phyloP scores from a whole-genome alignment of 2,797 vertebrate species.

The Iguana delicatissima region DNA sequence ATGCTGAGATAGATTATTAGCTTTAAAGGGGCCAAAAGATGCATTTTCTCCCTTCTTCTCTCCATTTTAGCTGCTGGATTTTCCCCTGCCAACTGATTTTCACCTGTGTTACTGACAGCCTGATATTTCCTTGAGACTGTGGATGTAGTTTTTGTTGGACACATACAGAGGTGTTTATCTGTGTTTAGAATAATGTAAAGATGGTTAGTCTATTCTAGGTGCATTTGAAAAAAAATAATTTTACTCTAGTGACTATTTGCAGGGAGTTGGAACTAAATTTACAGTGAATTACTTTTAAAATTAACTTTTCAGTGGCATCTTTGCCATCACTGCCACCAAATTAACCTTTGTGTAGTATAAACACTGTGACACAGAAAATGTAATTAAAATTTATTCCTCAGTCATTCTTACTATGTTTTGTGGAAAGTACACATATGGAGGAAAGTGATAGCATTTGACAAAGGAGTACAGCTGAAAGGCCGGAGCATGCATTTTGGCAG shows the following conservation, averaged over 20 bases:
- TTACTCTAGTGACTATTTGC: too few relatives aligned
- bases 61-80: too few relatives aligned
- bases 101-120: neutral
- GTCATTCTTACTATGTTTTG: neutral
- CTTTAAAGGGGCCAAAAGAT: too few relatives aligned
- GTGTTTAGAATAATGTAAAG: too few relatives aligned
- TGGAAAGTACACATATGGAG: neutral
- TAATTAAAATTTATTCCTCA: neutral
- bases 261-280: too few relatives aligned
- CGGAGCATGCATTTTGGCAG: neutral
- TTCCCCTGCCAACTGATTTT: neutral
- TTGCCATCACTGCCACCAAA: too few relatives aligned
- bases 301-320: neutral
- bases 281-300: too few relatives aligned
- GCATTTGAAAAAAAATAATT: too few relatives aligned
- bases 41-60: too few relatives aligned
- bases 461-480: neutral
- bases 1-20: too few relatives aligned
- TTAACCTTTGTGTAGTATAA: neutral
- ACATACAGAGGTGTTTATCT: neutral
- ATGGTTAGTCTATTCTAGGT: too few relatives aligned
- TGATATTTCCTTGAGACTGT: slow-evolving; percentile 45
- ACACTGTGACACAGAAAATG: neutral
- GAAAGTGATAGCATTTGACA: neutral
- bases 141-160: slow-evolving; percentile 34